Percentiles rank a stretch among this genome's conserved stretches.
phyloP scores from a whole-genome alignment of 2,888 invertebrate species.

The Yponomeuta sedellus region DNA sequence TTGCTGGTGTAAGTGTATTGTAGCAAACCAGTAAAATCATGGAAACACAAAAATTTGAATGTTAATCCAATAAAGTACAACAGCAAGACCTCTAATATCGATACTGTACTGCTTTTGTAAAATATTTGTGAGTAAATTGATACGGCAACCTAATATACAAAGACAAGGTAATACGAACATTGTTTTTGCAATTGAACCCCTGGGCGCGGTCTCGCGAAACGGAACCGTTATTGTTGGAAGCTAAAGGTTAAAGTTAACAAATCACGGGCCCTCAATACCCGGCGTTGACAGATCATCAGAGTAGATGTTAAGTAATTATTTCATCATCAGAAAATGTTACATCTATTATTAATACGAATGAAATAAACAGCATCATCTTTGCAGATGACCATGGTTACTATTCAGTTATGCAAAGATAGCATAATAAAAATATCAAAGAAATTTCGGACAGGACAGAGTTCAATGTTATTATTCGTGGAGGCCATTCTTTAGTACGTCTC shows the following conservation, averaged over 20 bases:
- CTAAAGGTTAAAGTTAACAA: background rate
- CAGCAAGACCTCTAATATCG: slow-evolving; percentile 8
- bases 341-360: slow-evolving; percentile 12
- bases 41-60: too few species aligned
- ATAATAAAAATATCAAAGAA: slow-evolving; percentile 30
- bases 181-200: background rate
- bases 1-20: too few species aligned
- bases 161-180: background rate
- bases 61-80: too few species aligned
- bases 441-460: slow-evolving; percentile 32
- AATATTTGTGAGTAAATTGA: slow-evolving; percentile 18
- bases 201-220: background rate
- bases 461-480: slow-evolving; percentile 31
- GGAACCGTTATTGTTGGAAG: background rate
- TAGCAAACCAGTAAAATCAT: too few species aligned
- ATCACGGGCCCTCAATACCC: background rate
- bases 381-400: slow-evolving; percentile 46
- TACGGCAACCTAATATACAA: background rate
- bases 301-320: background rate
- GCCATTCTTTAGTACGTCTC: background rate
- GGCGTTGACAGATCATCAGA: slow-evolving; percentile 5
- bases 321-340: slow-evolving; percentile 6
- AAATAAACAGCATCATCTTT: slow-evolving; percentile 26
- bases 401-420: slow-evolving; percentile 49
- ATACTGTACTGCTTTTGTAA: slow-evolving; percentile 22